Evolutionary conservation across 2,113 vertebrate species (phyloP).

Genomic region (Sinosuthora webbiana): DNA sequence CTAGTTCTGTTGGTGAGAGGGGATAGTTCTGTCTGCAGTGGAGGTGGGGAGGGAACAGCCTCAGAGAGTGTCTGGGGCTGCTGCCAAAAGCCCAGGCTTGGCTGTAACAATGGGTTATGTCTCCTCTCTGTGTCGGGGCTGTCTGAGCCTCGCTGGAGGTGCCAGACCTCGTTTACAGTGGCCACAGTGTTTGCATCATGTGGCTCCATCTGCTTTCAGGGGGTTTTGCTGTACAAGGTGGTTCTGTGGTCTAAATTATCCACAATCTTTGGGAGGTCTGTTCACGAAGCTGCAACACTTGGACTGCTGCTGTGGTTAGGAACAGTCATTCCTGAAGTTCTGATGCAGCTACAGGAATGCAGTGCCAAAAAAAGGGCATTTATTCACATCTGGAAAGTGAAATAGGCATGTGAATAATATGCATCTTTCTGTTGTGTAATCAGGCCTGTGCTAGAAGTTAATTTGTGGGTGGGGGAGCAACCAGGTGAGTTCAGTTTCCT

Average conservation of each 20-base stretch:
- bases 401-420: not conserved
- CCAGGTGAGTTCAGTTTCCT: not conserved
- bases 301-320: not conserved
- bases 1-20: not conserved
- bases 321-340: not conserved
- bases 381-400: not conserved
- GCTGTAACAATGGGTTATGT: not conserved
- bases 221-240: not conserved
- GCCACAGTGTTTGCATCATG: rapidly evolving
- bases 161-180: rapidly evolving
- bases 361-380: not conserved
- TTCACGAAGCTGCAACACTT: not conserved
- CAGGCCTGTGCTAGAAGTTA: not conserved
- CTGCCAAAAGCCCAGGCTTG: not conserved
- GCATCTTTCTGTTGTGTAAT: not conserved
- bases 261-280: not conserved
- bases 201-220: not conserved
- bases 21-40: not conserved
- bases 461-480: not conserved
- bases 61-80: not conserved
- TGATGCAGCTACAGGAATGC: not conserved
- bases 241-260: not conserved
- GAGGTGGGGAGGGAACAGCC: not conserved
- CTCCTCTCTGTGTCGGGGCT: not conserved
- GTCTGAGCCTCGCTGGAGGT: not conserved